phyloP scores from a whole-genome alignment of 2,797 vertebrate species.

The Yasuhikotakia modesta region DNA sequence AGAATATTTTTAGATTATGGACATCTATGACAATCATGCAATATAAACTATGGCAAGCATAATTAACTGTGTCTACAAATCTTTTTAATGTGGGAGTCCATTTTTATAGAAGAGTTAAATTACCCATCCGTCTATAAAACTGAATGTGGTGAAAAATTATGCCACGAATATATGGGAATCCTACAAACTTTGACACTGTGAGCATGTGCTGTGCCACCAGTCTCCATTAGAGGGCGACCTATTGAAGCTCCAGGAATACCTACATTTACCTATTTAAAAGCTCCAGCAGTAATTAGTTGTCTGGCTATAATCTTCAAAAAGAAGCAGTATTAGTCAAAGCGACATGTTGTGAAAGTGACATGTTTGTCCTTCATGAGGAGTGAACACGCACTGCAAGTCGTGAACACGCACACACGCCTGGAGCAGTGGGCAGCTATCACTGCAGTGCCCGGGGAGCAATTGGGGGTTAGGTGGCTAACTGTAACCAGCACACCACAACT shows the following conservation, averaged over 20 bases:
- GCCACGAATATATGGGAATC: neutral
- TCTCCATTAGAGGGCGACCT: conserved; percentile 19
- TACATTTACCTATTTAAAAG: neutral
- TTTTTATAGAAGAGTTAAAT: neutral
- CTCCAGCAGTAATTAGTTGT: neutral
- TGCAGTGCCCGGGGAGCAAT: no score
- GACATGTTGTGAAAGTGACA: no score
- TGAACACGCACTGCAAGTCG: no score
- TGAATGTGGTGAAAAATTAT: conserved; percentile 7
- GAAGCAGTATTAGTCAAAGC: no score
- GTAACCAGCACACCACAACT: no score
- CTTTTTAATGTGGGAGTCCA: conserved; percentile 7
- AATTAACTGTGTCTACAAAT: neutral
- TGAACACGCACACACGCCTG: no score
- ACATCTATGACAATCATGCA: neutral
- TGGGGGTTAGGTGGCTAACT: no score
- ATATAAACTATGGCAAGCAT: neutral
- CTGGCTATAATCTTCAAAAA: neutral
- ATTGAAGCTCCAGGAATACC: neutral
- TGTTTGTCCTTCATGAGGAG: no score
- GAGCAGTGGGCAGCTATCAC: no score
- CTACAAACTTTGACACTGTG: neutral
- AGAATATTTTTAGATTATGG: conserved; percentile 15
- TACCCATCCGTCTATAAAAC: neutral
- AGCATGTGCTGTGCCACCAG: neutral